Evolutionary conservation across 2,113 vertebrate genomes (phyloP), one percentile per base, ranked within the genome.

Genomic region (Tricholaema leucomelas): DNA sequence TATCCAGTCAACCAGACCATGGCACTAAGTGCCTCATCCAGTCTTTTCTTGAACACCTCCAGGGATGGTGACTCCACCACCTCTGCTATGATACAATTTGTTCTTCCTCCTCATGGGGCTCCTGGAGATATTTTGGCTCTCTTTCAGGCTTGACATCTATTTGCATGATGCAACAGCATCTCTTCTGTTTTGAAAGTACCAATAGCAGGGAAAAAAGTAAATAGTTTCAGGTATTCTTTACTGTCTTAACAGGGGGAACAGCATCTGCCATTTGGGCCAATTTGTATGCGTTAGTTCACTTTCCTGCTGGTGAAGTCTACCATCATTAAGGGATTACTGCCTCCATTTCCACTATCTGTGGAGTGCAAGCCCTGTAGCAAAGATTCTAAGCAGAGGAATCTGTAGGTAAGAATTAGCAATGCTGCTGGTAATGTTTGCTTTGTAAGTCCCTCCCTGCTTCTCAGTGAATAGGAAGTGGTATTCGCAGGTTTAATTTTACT

Each of bases 401-500:
- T 21, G 15, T n/a, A 36, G 44, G 21, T 24, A 42, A 71, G 70
- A 50, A 65, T 8, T 61, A 24, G 2, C 30, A 71, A 55, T 27
- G 10, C 8, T 50, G 13, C 25, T 83, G 56, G 11, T 28, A 50
- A 54, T 12, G 63, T 74, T 80, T 69, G 19, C 20, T 69, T 63
- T 79, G 12, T 13, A 35, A 56, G 19, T 54, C 9, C 50, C 36
- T 58, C 35, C 79, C 38, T 76, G 85, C 58, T 79, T n/a, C 69
- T 60, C 52, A 59, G 59, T 35, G 54, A 90, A 84, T 10, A 85
- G 70, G 69, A 81, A 92, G 84, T 73, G 74, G 35, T 89, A 33
- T 78, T 73, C 85, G 92, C 73, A 88, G 42, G 74, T 96, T 89
- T 48, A 83, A 35, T 82, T 84, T 92, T 85, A 88, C 85, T 88